These are phyloP conservation scores for Campylomormyrus numenius DNA, from an alignment of 2,113 vertebrate genomes.

Conservation along the genomic window DNA sequence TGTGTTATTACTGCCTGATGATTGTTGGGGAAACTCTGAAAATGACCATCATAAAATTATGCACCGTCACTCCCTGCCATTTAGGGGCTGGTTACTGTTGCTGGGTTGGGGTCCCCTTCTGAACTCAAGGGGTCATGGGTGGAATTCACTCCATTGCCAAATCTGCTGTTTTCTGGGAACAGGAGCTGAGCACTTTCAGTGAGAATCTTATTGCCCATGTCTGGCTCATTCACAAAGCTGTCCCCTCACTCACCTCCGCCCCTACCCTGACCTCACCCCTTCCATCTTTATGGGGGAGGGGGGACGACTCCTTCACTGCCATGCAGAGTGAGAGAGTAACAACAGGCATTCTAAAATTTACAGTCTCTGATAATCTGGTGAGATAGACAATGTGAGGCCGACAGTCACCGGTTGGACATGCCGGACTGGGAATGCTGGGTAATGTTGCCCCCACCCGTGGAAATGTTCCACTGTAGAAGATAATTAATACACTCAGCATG, in stretches of 20 bases:
- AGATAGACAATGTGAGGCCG: background rate
- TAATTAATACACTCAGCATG: conserved; percentile 7
- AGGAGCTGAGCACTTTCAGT: background rate
- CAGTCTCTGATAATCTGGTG: background rate
- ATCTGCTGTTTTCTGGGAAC: background rate
- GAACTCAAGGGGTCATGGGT: background rate
- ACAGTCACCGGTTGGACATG: background rate
- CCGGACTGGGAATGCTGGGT: background rate
- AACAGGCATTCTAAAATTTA: background rate
- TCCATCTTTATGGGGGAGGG: background rate
- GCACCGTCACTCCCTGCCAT: background rate
- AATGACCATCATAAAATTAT: background rate
- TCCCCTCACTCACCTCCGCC: background rate
- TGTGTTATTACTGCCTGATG: background rate
- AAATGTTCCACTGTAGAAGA: background rate
- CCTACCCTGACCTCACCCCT: background rate
- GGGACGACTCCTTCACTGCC: background rate
- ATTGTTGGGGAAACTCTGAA: background rate
- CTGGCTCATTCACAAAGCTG: background rate
- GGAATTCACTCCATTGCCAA: background rate
- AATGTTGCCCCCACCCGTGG: background rate
- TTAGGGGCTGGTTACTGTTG: background rate
- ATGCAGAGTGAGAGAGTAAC: background rate
- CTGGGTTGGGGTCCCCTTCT: background rate
- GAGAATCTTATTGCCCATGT: background rate